Percentiles rank a stretch among this genome's conserved stretches.
Evolutionary conservation across 2,888 invertebrate species (phyloP).

Genomic region (Macroteleia sp.): DNA sequence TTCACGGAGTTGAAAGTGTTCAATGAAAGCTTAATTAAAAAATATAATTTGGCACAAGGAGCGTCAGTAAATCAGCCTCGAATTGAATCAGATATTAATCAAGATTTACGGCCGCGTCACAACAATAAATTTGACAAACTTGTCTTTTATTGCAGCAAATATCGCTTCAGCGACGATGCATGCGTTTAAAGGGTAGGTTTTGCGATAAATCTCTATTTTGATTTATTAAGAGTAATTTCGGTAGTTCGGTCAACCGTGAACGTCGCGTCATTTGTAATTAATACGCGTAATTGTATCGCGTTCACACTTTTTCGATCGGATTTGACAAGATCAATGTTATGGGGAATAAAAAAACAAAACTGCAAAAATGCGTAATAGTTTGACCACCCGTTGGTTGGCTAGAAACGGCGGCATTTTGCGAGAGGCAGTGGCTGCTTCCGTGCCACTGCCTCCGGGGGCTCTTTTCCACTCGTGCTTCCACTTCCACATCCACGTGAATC

Average conservation of each 20-base stretch:
- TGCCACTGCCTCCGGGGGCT: conserved; percentile 71
- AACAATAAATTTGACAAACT: conserved; percentile 51
- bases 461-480: conserved; percentile 66
- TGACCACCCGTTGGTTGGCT: conserved; percentile 60
- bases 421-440: conserved; percentile 72
- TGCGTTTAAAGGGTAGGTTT: conserved; percentile 34
- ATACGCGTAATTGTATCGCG: conserved; percentile 34
- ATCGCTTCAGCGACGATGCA: conserved; percentile 51
- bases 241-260: conserved; percentile 18
- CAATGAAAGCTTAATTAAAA: no score
- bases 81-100: conserved; percentile 56
- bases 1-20: no score
- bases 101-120: conserved; percentile 30
- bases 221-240: conserved; percentile 54
- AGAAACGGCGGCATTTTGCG: conserved; percentile 65
- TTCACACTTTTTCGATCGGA: conserved; percentile 22
- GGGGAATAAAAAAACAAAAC: conserved; percentile 2
- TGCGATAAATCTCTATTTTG: conserved; percentile 50
- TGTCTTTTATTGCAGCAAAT: conserved; percentile 55
- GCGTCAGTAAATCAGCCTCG: background rate
- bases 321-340: conserved; percentile 1
- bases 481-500: conserved; percentile 54
- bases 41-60: conserved; percentile 8
- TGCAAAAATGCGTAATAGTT: conserved; percentile 7
- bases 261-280: conserved; percentile 42